Conservation (phyloP, 2,113 vertebrate genomes). For the Puffinus mauretanicus region DNA sequence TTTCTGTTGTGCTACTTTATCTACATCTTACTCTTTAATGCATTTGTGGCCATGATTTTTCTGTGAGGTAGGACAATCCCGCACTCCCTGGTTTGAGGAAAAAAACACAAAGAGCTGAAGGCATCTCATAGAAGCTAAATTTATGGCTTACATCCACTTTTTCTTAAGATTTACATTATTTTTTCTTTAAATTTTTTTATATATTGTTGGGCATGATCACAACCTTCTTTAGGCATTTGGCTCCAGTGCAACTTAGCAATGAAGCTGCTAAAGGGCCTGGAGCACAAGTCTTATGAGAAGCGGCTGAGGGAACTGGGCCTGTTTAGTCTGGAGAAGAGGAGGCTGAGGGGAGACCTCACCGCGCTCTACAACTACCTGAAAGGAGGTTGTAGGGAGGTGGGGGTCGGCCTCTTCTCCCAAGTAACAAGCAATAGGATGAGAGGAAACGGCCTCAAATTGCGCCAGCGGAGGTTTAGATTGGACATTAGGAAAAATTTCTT, state of each 20-base stretch:
- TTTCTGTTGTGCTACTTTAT: neutral
- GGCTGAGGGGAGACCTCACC: neutral
- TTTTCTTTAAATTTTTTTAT: neutral
- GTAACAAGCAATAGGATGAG: rapidly evolving
- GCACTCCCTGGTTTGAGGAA: neutral
- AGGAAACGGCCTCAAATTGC: neutral
- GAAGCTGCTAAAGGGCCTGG: neutral
- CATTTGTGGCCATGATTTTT: neutral
- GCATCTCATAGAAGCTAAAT: neutral
- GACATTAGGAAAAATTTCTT: neutral
- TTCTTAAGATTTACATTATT: neutral
- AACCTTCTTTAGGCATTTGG: neutral
- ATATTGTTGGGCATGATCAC: neutral
- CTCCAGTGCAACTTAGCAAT: neutral
- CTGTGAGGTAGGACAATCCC: neutral
- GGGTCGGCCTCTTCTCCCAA: neutral
- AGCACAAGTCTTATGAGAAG: neutral
- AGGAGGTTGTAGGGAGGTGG: neutral
- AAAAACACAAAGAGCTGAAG: neutral
- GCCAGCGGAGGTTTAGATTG: neutral
- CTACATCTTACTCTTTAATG: neutral
- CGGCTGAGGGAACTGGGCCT: neutral
- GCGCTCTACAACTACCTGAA: neutral
- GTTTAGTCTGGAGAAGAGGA: neutral
- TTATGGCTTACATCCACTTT: neutral